Evolutionary conservation across 2,113 vertebrate genomes (phyloP), one percentile per base, ranked within the genome.

Genomic region (Scomber colias): DNA sequence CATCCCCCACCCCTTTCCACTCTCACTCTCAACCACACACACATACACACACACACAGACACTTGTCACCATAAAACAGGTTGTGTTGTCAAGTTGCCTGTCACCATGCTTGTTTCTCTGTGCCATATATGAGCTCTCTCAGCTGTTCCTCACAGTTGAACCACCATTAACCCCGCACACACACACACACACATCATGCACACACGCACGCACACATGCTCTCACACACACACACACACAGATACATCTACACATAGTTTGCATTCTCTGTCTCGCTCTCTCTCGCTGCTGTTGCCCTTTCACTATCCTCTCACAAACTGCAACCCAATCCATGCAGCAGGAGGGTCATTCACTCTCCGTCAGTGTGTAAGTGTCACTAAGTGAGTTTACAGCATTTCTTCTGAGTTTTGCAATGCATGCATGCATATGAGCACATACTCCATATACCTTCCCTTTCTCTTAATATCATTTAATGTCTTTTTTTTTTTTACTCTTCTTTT

Each of bases 111-210:
- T 90, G 89, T 90, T 82, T 81, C 67, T 79, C 70, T 85, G 75
- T 79, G 72, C 90, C 91, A 82, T 93, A 95, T 94, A 93, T 90
- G 93, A 94, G 83, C 85, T 88, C 92, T 85, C 85, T 93, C 94
- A 95, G 94, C 95, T 95, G 95, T 93, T 94, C 86, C 86, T 79
- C 84, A 67, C 81, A 90, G 86, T 92, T 94, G 93, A 94, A 90
- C 93, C 90, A 91, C 91, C 94, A 93, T 94, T 94, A 92, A 94
- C 91, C 87, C 81, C 86, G 11, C n/a, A 21, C 21, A 21, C 80
- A 73, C 72, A 73, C 59, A 27, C 64, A 53, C 73, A 74, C 30
- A 14, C 70, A 19, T 14, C 7, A 9, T 21, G 51, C 30, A 21
- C 31, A 13, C 73, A 79, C 54, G 54, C 53, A 71, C 66, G 56